Conservation (phyloP, 37 sponge, comb jelly and placozoan genomes). For the Lycopodina hypogea region DNA sequence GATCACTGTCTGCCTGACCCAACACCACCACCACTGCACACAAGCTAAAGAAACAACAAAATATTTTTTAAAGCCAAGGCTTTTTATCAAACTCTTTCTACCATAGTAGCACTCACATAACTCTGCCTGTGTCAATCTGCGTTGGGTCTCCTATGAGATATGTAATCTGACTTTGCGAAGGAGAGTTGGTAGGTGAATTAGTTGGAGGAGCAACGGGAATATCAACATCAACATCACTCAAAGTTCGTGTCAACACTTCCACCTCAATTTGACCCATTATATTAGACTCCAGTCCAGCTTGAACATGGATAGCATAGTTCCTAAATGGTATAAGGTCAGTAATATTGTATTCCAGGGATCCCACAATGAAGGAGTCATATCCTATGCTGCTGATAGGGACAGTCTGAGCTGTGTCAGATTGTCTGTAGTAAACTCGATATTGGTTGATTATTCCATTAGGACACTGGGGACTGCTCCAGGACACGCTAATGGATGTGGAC, state of each 20-base stretch:
- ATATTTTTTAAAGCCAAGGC: not conserved
- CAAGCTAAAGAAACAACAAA: slow-evolving; percentile 10
- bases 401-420: not conserved
- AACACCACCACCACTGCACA: slow-evolving; percentile 49
- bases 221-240: not conserved
- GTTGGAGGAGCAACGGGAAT: not conserved
- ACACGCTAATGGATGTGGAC: not conserved
- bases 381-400: not conserved
- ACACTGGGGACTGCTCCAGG: slow-evolving; percentile 26
- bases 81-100: not conserved
- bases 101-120: slow-evolving; percentile 14
- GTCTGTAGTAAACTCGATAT: slow-evolving; percentile 26
- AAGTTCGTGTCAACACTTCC: slow-evolving; percentile 11
- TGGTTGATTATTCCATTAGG: slow-evolving; percentile 36
- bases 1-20: not conserved
- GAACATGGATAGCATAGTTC: slow-evolving; percentile 24
- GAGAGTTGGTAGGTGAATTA: no score
- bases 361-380: not conserved
- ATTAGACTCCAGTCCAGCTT: slow-evolving; percentile 5
- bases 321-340: slow-evolving; percentile 7
- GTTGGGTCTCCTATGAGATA: slow-evolving; percentile 4
- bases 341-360: not conserved
- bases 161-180: not conserved
- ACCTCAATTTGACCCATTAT: not conserved
- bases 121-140: slow-evolving; percentile 26